These are phyloP conservation scores for Cephalotes varians DNA, from an alignment of 2,888 invertebrate species.

Conservation along the genomic window DNA sequence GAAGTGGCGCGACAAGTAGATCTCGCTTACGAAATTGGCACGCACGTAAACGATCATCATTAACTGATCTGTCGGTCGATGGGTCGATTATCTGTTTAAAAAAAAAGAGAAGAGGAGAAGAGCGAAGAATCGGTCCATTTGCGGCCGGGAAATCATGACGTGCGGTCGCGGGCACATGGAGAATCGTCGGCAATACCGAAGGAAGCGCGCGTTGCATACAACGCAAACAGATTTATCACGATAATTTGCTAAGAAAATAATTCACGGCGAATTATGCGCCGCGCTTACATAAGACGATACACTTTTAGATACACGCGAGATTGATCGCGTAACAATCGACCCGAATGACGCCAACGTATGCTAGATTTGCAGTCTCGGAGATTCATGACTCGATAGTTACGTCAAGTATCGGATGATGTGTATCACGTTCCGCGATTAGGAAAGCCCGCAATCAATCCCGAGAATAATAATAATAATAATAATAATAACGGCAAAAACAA, in stretches of 20 bases:
- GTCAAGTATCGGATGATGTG: slow-evolving; percentile 33
- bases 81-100: not conserved
- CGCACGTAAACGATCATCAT: slow-evolving; percentile 37
- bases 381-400: slow-evolving; percentile 3
- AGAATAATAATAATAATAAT: slow-evolving; percentile 5
- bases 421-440: not conserved
- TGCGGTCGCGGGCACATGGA: not conserved
- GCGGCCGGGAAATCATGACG: not conserved
- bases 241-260: slow-evolving; percentile 24
- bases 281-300: slow-evolving; percentile 35
- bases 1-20: slow-evolving; percentile 57
- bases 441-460: not conserved
- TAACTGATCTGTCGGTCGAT: not conserved
- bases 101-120: not conserved
- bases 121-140: not conserved
- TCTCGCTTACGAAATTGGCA: slow-evolving; percentile 58
- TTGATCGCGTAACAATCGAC: not conserved
- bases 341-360: too few species aligned
- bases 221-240: slow-evolving; percentile 12
- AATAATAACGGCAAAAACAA: not conserved
- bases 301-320: slow-evolving; percentile 12
- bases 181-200: not conserved
- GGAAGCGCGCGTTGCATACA: not conserved
- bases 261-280: not conserved
- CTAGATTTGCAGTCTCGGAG: not conserved